A percentile compares a stretch with the other conserved stretches of the same genome.
These are phyloP conservation scores for Holacanthus passer DNA, from an alignment of 2,113 vertebrate genomes.

Conservation along the genomic window DNA sequence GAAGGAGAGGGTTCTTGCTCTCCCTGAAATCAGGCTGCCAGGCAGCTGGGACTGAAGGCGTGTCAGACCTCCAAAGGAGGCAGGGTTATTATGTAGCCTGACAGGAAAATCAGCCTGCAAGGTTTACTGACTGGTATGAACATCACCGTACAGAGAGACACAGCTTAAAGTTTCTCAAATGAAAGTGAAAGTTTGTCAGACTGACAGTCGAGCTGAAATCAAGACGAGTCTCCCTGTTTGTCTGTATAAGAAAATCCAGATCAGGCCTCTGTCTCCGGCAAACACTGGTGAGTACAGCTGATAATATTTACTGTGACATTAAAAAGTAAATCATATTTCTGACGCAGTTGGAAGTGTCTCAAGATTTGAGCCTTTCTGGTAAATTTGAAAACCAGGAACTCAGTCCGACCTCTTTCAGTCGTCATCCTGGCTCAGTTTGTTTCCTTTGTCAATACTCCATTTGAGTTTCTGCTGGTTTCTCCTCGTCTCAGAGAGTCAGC, in stretches of 20 bases:
- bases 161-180: too few species aligned
- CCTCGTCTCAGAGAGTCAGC: not conserved
- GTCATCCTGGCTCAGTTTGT: too few species aligned
- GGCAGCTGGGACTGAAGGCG: not conserved
- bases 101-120: not conserved
- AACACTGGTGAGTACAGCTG: not conserved
- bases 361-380: too few species aligned
- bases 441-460: too few species aligned
- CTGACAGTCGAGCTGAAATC: not conserved
- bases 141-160: not conserved
- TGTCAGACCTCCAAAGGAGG: not conserved
- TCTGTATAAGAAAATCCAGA: too few species aligned
- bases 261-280: not conserved
- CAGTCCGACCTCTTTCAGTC: too few species aligned
- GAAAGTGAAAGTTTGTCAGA: not conserved
- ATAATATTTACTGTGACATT: not conserved
- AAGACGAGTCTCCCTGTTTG: too few species aligned
- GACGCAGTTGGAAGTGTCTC: too few species aligned
- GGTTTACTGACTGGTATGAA: not conserved
- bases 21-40: not conserved
- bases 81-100: too few species aligned
- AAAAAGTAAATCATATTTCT: not conserved
- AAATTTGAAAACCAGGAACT: too few species aligned
- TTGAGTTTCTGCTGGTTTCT: too few species aligned
- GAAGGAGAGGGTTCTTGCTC: not conserved